Conservation (phyloP, 2,888 invertebrate genomes). For the Cosmia trapezina region DNA sequence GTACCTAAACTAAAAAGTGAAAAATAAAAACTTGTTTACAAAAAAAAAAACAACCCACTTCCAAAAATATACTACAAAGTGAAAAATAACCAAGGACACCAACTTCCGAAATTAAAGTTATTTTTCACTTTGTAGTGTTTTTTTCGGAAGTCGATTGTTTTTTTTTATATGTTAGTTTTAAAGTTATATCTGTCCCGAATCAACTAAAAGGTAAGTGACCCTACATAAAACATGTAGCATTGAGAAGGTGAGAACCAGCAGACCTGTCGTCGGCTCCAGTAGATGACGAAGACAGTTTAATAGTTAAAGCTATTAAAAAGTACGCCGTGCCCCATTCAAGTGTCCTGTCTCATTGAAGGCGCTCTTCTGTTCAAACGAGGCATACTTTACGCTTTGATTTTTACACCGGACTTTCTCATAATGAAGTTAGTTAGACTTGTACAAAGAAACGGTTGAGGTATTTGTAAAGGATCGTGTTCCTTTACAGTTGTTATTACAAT, state of each 20-base stretch:
- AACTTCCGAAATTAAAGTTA: no score
- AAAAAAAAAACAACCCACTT: no score
- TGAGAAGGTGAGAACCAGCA: slow-evolving; percentile 58
- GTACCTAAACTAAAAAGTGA: no score
- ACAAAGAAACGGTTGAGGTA: slow-evolving; percentile 23
- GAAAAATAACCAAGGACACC: no score
- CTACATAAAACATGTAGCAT: slow-evolving; percentile 43
- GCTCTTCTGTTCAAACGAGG: slow-evolving; percentile 40
- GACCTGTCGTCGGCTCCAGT: slow-evolving; percentile 55
- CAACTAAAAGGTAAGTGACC: slow-evolving; percentile 10
- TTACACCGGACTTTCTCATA: slow-evolving; percentile 44
- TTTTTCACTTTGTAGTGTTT: no score
- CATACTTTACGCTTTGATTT: slow-evolving; percentile 39
- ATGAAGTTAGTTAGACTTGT: slow-evolving; percentile 35
- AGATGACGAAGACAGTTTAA: slow-evolving; percentile 72
- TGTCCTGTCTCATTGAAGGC: slow-evolving; percentile 68
- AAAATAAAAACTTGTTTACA: no score
- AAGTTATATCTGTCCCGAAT: slow-evolving; percentile 13
- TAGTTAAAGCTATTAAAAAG: slow-evolving; percentile 73
- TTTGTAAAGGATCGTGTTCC: slow-evolving; percentile 9
- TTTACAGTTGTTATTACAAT: not conserved
- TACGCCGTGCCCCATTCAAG: slow-evolving; percentile 70
- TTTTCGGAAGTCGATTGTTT: no score
- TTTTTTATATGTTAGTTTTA: no score
- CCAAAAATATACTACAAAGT: no score